phyloP scores from a whole-genome alignment of 2,113 vertebrate species.

The Urocynchramus pylzowi region DNA sequence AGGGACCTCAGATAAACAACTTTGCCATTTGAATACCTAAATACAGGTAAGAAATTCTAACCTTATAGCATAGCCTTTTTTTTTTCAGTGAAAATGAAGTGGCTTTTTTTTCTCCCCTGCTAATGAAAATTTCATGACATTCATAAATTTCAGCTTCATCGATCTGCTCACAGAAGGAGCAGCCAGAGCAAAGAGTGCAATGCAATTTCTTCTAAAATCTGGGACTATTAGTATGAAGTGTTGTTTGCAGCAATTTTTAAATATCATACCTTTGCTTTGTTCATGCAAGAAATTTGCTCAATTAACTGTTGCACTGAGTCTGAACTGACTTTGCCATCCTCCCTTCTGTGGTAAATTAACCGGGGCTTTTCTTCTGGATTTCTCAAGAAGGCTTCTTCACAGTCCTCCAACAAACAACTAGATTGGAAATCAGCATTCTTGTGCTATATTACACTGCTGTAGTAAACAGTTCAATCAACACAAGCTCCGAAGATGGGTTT shows the following conservation, averaged over 20 bases:
- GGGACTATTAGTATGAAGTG: neutral
- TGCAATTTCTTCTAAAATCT: neutral
- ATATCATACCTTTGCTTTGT: conserved; percentile 84
- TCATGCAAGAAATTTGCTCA: conserved; percentile 80
- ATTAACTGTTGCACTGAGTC: conserved; percentile 81
- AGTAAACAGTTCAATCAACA: conserved; percentile 47
- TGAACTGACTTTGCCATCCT: conserved; percentile 70
- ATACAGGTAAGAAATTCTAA: neutral
- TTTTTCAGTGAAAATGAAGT: neutral
- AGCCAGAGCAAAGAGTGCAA: neutral
- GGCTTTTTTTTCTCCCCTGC: neutral
- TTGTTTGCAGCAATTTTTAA: neutral
- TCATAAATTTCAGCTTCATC: neutral
- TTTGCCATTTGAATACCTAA: neutral
- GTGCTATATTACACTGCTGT: conserved; percentile 48
- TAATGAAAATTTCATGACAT: neutral
- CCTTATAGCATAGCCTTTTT: fast-evolving
- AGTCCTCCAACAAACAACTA: conserved; percentile 87
- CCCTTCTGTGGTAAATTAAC: conserved; percentile 83
- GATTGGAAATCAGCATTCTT: conserved; percentile 65
- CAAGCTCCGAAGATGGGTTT: neutral
- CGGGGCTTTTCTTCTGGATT: conserved; percentile 88
- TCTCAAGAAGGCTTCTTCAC: conserved; percentile 91
- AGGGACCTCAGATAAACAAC: neutral
- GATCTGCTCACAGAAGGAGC: neutral